Base-by-base conservation (phyloP, 2,113 vertebrate genomes). In the Chamaetylas fuelleborni region DNA sequence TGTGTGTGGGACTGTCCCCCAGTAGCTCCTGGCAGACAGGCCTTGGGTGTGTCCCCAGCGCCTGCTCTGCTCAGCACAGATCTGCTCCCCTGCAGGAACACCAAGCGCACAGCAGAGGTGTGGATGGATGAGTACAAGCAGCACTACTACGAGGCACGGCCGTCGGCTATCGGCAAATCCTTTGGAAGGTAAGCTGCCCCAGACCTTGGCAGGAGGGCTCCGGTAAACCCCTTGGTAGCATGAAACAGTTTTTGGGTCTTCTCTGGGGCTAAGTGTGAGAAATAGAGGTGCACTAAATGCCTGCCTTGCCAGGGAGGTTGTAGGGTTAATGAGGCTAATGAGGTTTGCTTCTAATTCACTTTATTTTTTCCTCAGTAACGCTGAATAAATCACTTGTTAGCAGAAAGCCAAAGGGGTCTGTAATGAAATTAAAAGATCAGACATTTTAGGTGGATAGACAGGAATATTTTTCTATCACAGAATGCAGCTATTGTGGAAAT, bases 41-140 rank as follows among this genome's bases (percentile, higher is more conserved):
- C 42, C 29, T 33, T 53, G 56, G 26, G 8, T 66, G 14, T 92
- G 57, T 66, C 48, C 34, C 4, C 38, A 38, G 56, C 29, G 48
- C 36, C 67, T 82, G 40, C 40, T 87, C 0, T 53, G 0, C 66
- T 90, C 18, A 93, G 40, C 60, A 45, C 31, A 82, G 16, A 3
- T 61, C 33, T 94, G 57, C 62, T 89, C 45, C 54, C 36, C 66
- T 78, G 50, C 93, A 99, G 99, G 98, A 99, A 99, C 94, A 99
- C 99, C 56, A 98, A 99, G 66, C 98, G 99, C 64, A 99, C 99
- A 0, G 99, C 99, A 4, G 99, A 99, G 95, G 99, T 99, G 40
- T 99, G 99, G 99, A 99, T 99, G 99, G 99, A 99, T 47, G 99
- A 99, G 8, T 99, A 99, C 96, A 99, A 99, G 84, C 99, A 99